Base-by-base conservation (phyloP, 2,797 vertebrate genomes). In the Strix occidentalis region DNA sequence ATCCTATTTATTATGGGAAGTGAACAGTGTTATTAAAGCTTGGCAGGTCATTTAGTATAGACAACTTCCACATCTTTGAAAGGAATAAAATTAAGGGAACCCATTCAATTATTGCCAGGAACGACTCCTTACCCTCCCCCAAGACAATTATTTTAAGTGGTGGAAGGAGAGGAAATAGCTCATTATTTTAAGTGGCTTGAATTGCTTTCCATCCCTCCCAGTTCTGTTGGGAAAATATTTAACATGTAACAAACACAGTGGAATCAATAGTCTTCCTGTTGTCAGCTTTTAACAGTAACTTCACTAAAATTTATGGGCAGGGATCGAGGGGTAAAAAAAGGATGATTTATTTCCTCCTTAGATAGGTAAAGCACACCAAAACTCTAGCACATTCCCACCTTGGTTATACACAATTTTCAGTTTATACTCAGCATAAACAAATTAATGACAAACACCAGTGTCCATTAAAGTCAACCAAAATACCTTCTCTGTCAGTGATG, bases 121-220 rank as follows among this genome's bases (percentile, higher is more conserved):
- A 81, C 37, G 18, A 56, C 12, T 91, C 31, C 21, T 86, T 41
- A 50, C 28, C 14, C 45, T 78, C 46, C 61, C 29, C 28, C 33
- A 75, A 46, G 46, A 75, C 53, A 60, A 93, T 79, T 84, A 61
- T 58, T 82, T 94, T 81, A 87, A 95, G 81, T 90, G 82, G 41
- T 88, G 11, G 41, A 89, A 77, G 78, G 15, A 70, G 51, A 92
- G 70, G 26, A 72, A 79, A 66, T 85, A 71, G 26, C 65, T 83
- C 35, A 90, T 90, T 86, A 96, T 71, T 96, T 94, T 95, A 91
- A 72, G 25, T 79, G 78, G 61, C 33, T 83, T 84, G 60, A 75
- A 41, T 74, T 82, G 35, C 54, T 85, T 63, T 82, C 46, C 75
- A 92, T 39, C 20, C 28, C 68, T 87, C 54, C 19, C 13, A 48